These are phyloP conservation scores for Dallia pectoralis DNA, from an alignment of 2,797 vertebrate species.

Conservation along the genomic window DNA sequence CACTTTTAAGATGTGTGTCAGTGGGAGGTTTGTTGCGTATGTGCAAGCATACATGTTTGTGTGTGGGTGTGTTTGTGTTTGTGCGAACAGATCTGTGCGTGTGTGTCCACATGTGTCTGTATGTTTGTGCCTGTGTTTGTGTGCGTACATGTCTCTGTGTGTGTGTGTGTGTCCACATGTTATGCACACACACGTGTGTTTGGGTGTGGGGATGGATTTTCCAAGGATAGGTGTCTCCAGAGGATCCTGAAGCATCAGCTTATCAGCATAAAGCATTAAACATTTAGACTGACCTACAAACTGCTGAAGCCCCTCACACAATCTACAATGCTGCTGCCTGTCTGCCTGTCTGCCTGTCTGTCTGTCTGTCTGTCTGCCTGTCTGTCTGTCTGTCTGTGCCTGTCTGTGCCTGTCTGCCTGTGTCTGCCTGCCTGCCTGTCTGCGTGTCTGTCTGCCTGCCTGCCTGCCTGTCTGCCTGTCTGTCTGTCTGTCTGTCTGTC, in stretches of 20 bases:
- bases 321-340: conserved; percentile 26
- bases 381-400: conserved; percentile 24
- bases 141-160: conserved; percentile 3
- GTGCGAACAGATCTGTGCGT: conserved; percentile 3
- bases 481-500: conserved; percentile 28
- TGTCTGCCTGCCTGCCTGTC: conserved; percentile 33
- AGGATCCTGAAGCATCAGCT: conserved; percentile 44
- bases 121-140: conserved; percentile 19
- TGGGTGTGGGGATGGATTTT: background rate
- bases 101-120: conserved; percentile 17
- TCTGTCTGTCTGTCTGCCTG: conserved; percentile 30
- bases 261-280: conserved; percentile 77
- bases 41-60: background rate
- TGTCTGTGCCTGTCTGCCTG: too few relatives aligned
- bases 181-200: conserved; percentile 7
- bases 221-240: conserved; percentile 35
- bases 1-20: conserved; percentile 35
- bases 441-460: too few relatives aligned
- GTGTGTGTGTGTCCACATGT: conserved; percentile 11
- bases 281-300: conserved; percentile 80
- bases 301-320: conserved; percentile 45
- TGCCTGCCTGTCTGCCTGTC: conserved; percentile 32
- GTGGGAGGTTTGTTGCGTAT: too few relatives aligned
- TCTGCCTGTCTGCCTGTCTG: conserved; percentile 31
- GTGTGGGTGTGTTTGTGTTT: conserved; percentile 25